These are phyloP conservation scores for Phania funesta DNA, from an alignment of 2,888 invertebrate genomes.

Conservation along the genomic window DNA sequence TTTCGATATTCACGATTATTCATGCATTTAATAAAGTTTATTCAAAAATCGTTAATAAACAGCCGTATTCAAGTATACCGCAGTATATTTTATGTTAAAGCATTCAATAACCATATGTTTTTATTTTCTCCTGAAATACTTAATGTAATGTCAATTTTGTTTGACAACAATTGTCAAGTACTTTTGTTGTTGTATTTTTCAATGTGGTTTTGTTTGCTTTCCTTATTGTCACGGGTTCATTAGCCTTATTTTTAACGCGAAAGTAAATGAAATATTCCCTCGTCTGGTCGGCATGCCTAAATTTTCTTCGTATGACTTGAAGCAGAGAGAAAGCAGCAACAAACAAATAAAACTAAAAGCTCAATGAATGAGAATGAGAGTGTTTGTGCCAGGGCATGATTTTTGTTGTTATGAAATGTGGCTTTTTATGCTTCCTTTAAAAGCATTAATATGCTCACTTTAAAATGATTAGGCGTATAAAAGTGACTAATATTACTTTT, in stretches of 20 bases:
- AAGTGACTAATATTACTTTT: conserved; percentile 22
- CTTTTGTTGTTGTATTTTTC: not conserved
- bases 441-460: conserved; percentile 42
- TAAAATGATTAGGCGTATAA: conserved; percentile 65
- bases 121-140: not conserved
- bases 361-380: conserved; percentile 14
- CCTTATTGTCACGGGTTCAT: conserved; percentile 64
- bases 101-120: conserved; percentile 19
- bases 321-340: not conserved
- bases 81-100: no score
- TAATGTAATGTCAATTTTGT: conserved; percentile 40
- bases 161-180: conserved; percentile 42
- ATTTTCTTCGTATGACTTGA: conserved; percentile 20
- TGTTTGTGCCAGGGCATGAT: conserved; percentile 30
- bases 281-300: conserved; percentile 16
- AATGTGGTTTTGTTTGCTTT: conserved; percentile 24
- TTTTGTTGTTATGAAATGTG: conserved; percentile 21
- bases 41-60: no score
- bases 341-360: conserved; percentile 19
- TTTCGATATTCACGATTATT: no score
- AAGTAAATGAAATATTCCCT: conserved; percentile 44
- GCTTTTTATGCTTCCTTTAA: conserved; percentile 15
- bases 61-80: no score
- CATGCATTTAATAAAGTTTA: no score
- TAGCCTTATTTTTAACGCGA: conserved; percentile 61